Evolutionary conservation across 1,140 invertebrate species (phyloP).

Genomic region (Hylaeus volcanicus): DNA sequence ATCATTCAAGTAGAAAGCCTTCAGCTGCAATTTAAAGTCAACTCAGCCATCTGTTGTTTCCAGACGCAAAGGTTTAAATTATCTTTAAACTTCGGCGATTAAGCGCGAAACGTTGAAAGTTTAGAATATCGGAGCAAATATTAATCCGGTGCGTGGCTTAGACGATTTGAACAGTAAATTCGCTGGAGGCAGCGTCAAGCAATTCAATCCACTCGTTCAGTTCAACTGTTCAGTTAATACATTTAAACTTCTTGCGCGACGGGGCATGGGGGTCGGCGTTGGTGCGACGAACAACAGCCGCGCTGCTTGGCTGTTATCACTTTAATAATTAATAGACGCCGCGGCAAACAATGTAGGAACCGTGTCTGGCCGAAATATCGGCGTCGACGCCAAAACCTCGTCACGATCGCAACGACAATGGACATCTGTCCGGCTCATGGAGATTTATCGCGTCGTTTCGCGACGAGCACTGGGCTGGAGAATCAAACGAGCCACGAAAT

Average conservation of each 20-base stretch:
- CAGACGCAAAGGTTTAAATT: too few species aligned
- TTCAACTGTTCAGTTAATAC: not conserved
- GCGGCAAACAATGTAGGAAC: slow-evolving; percentile 20
- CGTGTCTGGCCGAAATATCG: slow-evolving; percentile 26
- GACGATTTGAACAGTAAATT: not conserved
- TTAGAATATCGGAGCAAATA: not conserved
- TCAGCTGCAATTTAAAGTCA: too few species aligned
- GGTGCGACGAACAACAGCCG: not conserved
- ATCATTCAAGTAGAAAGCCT: too few species aligned
- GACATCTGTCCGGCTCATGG: slow-evolving; percentile 36
- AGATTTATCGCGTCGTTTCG: slow-evolving; percentile 42
- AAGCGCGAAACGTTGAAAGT: not conserved
- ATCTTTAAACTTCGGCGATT: too few species aligned
- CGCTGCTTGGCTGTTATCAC: slow-evolving; percentile 9
- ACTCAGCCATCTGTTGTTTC: too few species aligned
- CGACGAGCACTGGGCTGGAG: slow-evolving; percentile 1
- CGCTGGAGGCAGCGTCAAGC: not conserved
- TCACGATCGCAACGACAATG: slow-evolving; percentile 43
- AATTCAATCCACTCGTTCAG: not conserved
- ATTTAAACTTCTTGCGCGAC: not conserved
- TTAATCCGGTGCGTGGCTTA: not conserved
- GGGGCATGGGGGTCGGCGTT: not conserved
- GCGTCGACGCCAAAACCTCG: slow-evolving; percentile 45
- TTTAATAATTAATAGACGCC: slow-evolving; percentile 41
- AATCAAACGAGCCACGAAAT: slow-evolving; percentile 43